Conservation (phyloP, 2,888 invertebrate species). For the Achlya flavicornis region DNA sequence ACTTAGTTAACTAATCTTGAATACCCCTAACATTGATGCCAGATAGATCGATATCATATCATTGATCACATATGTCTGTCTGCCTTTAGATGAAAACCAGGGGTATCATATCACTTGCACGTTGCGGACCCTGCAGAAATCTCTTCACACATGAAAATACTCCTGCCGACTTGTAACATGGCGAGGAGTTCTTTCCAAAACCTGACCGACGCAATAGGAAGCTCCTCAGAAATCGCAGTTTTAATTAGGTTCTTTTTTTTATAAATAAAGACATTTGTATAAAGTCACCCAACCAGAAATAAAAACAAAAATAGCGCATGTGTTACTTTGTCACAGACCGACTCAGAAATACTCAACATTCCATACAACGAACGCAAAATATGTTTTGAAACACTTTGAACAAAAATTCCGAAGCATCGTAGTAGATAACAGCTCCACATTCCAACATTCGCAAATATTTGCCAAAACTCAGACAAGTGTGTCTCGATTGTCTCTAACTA, state of each 20-base stretch:
- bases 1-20: conserved; percentile 15
- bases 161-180: too few species aligned
- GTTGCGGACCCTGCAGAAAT: too few species aligned
- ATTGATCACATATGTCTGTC: too few species aligned
- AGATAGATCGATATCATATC: too few species aligned
- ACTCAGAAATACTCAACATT: not conserved
- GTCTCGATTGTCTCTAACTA: not conserved
- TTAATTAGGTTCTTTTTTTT: too few species aligned
- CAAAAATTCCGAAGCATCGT: not conserved
- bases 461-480: conserved; percentile 4
- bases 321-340: not conserved
- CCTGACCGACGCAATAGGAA: too few species aligned
- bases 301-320: not conserved
- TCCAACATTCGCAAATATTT: conserved; percentile 8
- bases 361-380: not conserved
- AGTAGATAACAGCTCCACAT: not conserved
- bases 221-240: too few species aligned
- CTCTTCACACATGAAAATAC: too few species aligned
- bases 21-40: not conserved
- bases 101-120: too few species aligned
- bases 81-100: too few species aligned
- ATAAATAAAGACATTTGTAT: too few species aligned
- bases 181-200: too few species aligned
- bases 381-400: not conserved
- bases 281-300: not conserved